A percentile compares a stretch with the other conserved stretches of the same genome.
phyloP scores from a whole-genome alignment of 1,140 invertebrate genomes.

The Carcinoscorpius rotundicauda region DNA sequence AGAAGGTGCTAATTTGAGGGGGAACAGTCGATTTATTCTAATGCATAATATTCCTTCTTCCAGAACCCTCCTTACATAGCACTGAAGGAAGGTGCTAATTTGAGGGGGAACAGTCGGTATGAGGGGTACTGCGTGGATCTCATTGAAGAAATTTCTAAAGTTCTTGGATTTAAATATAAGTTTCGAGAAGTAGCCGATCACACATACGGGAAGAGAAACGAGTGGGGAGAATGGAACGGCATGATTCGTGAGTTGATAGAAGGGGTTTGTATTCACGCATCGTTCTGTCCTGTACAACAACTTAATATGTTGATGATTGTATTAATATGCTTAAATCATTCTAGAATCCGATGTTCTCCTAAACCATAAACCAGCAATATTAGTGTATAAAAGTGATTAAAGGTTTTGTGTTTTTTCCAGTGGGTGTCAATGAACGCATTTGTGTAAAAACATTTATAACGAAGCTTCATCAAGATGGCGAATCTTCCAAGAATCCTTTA shows the following conservation, averaged over 20 bases:
- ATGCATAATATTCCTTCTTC: conserved; percentile 7
- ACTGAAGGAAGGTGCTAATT: conserved; percentile 25
- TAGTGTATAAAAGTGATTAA: too few relatives aligned
- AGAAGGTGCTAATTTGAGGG: conserved; percentile 23
- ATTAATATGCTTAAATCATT: too few relatives aligned
- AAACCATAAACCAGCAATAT: too few relatives aligned
- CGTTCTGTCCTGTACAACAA: too few relatives aligned
- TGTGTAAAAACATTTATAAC: too few relatives aligned
- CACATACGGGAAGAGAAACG: conserved; percentile 53
- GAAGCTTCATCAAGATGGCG: too few relatives aligned
- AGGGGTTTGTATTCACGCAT: conserved; percentile 38
- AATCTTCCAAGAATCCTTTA: too few relatives aligned
- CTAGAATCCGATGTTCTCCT: too few relatives aligned
- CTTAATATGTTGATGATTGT: too few relatives aligned
- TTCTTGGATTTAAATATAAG: conserved; percentile 74
- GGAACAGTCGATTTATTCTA: too few relatives aligned
- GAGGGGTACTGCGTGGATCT: conserved; percentile 44
- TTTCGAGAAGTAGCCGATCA: conserved; percentile 57
- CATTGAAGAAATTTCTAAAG: conserved; percentile 31
- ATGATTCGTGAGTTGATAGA: conserved; percentile 72
- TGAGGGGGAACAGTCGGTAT: conserved; percentile 31
- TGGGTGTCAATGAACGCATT: too few relatives aligned
- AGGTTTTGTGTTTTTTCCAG: too few relatives aligned
- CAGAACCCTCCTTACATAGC: conserved; percentile 36
- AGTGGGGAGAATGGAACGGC: conserved; percentile 62